Percentiles rank a stretch among this genome's conserved stretches.
These are phyloP conservation scores for Patagioenas fasciata DNA, from an alignment of 2,113 vertebrate species.

Conservation along the genomic window DNA sequence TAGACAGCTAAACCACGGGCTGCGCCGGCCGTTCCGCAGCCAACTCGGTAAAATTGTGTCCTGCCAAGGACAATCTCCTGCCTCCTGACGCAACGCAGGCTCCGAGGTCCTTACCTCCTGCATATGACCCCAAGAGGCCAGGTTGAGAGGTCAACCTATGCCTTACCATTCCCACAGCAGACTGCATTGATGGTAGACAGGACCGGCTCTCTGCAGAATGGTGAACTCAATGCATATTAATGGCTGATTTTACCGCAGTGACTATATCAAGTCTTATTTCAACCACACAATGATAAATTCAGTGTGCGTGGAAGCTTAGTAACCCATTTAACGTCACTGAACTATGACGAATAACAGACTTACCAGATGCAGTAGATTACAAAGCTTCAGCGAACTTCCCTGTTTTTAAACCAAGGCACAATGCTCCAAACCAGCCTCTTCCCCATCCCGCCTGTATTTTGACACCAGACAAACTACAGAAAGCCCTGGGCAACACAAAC, in stretches of 20 bases:
- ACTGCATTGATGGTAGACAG: fast-evolving
- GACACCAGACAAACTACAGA: not conserved
- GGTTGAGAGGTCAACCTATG: not conserved
- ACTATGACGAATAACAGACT: not conserved
- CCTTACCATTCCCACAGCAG: not conserved
- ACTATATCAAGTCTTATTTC: not conserved
- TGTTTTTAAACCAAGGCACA: fast-evolving
- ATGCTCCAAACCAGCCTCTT: not conserved
- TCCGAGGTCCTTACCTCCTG: not conserved
- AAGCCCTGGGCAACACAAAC: not conserved
- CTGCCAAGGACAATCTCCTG: not conserved
- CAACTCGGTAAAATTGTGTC: not conserved
- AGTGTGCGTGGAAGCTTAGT: fast-evolving
- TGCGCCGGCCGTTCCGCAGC: not conserved
- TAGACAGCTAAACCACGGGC: not conserved
- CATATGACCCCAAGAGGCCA: not conserved
- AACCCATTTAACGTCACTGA: not conserved
- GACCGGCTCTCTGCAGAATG: not conserved
- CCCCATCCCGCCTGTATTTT: not conserved
- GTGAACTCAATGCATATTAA: fast-evolving
- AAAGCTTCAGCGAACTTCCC: not conserved
- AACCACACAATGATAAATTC: not conserved
- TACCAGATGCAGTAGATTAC: not conserved
- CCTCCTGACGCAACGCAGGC: not conserved
- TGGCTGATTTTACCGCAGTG: not conserved